Conservation (phyloP, 2,888 invertebrate genomes). For the Baccha elongata region DNA sequence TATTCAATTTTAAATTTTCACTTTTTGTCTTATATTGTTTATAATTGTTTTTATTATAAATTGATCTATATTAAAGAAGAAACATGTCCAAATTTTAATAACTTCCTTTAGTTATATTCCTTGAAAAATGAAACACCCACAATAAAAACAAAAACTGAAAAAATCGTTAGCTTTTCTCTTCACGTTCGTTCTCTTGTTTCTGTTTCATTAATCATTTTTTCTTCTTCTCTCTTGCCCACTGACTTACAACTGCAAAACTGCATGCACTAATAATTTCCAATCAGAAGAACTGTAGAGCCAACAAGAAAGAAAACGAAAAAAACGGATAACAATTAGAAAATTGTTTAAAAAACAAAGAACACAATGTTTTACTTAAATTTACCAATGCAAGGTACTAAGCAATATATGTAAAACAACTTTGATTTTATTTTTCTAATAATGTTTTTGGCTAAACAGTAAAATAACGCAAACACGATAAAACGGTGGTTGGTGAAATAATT, state of each 20-base stretch:
- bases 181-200: constrained; percentile 6
- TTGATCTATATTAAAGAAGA: background rate
- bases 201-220: constrained; percentile 23
- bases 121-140: constrained; percentile 28
- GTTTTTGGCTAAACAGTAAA: background rate
- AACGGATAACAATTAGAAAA: constrained; percentile 5
- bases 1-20: background rate
- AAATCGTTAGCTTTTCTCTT: constrained; percentile 24
- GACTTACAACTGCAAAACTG: constrained; percentile 17
- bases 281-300: constrained; percentile 6
- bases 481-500: constrained; percentile 30
- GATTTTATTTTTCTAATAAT: background rate
- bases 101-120: background rate
- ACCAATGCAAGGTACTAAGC: background rate
- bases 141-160: constrained; percentile 8
- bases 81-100: background rate
- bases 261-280: constrained; percentile 54
- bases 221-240: constrained; percentile 24
- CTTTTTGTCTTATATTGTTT: constrained; percentile 2
- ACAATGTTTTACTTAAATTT: background rate
- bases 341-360: background rate
- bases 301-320: constrained; percentile 9
- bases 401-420: background rate
- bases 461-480: background rate
- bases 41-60: background rate